Percentiles rank a stretch among this genome's conserved stretches.
These are phyloP conservation scores for Parotia lawesii DNA, from an alignment of 2,113 vertebrate genomes.

Conservation along the genomic window DNA sequence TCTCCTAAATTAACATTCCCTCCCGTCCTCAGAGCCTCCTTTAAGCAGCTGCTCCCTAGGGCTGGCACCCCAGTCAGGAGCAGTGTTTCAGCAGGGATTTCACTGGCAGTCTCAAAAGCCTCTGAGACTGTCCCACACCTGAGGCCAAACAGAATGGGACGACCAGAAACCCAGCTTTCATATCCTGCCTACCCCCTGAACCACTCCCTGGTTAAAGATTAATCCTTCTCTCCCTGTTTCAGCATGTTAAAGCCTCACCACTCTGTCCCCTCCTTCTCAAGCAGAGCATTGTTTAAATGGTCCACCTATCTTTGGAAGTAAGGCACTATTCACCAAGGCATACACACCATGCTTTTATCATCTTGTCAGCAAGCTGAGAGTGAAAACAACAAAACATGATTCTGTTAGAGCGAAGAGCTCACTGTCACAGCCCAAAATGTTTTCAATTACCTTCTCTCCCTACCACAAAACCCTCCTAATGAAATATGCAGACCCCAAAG, in stretches of 20 bases:
- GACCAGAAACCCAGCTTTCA: neutral
- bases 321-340: neutral
- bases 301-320: neutral
- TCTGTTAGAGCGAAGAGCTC: neutral
- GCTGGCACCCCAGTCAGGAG: neutral
- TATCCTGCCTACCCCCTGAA: neutral
- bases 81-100: neutral
- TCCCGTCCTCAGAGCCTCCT: neutral
- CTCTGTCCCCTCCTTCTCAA: neutral
- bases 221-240: neutral
- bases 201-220: neutral
- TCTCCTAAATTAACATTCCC: neutral
- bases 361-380: slow-evolving; percentile 29
- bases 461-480: neutral
- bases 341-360: neutral
- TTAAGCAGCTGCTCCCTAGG: neutral
- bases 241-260: neutral
- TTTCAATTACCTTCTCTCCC: neutral
- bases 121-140: neutral
- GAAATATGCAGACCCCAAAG: neutral
- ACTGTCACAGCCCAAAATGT: neutral
- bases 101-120: neutral
- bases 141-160: neutral
- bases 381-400: neutral
- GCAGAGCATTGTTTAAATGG: neutral